Conservation (phyloP, 2,888 invertebrate genomes). For the Troides oblongomaculatus region DNA sequence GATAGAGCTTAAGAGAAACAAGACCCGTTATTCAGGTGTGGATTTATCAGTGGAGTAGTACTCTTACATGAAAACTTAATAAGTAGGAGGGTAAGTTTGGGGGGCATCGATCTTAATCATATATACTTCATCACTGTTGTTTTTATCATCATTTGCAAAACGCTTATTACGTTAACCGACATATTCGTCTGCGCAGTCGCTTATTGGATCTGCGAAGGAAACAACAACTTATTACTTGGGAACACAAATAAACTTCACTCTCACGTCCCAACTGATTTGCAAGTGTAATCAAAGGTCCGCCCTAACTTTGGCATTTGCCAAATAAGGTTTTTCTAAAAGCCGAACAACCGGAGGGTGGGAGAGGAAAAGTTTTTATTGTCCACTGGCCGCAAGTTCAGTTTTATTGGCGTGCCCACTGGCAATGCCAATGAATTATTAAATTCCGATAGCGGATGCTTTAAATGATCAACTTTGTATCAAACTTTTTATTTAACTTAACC, state of each 20-base stretch:
- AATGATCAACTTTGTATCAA: no score
- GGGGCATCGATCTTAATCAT: no score
- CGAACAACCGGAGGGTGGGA: background rate
- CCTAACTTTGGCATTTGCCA: slow-evolving; percentile 17
- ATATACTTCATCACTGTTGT: no score
- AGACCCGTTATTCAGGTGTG: no score
- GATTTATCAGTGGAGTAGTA: no score
- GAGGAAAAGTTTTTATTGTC: slow-evolving; percentile 5
- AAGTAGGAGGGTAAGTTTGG: no score
- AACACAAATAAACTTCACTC: slow-evolving; percentile 3
- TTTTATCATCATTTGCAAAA: background rate
- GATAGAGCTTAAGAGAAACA: no score
- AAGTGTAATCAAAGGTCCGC: slow-evolving; percentile 17
- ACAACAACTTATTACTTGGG: background rate
- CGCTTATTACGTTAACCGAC: background rate
- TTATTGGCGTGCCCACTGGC: background rate
- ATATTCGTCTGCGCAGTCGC: background rate
- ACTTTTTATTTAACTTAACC: no score
- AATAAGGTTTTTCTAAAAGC: slow-evolving; percentile 16
- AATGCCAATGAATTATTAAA: background rate
- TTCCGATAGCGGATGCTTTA: no score
- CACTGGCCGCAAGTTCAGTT: background rate
- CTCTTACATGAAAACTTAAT: no score
- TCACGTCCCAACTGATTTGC: slow-evolving; percentile 20
- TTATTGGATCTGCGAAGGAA: background rate